Base-by-base conservation (phyloP, 2,797 vertebrate genomes). In the Micropoecilia bifurca region DNA sequence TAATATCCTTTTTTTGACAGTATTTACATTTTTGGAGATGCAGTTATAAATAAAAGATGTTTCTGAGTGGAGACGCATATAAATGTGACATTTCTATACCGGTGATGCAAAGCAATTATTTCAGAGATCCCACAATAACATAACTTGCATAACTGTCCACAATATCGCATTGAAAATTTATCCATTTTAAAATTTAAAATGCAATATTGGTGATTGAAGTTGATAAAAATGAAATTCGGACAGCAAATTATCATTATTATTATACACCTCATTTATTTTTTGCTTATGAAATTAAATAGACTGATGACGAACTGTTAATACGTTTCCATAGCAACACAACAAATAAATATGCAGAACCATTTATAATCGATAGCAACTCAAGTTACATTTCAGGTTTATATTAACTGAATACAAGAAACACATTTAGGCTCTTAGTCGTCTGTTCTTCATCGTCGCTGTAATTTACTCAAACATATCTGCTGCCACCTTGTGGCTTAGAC, bases 401-500 rank as follows among this genome's bases (percentile, higher is more conserved):
- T 69, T n/a, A 43, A 69, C 18, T 43, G 66, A 22, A 43, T 28
- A 6, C 5, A 71, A 16, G 68, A 45, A 16, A 68, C 25, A 41
- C 33, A 18, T 18, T 39, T 3, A 5, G 20, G 0, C 3, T 12
- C 63, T 25, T 7, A 4, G 36, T 4, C 20, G 18, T 68, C 36
- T 39, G n/a, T 46, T 43, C 13, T n/a, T 43, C 63, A 6, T 69
- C 18, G 13, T 63, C 33, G 14, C 36, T 45, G 68, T 28, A 3
- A 71, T 71, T 28, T 7, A 71, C 41, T 74, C 14, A 73, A 33
- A 83, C n/a, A 80, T 68, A 61, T 91, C 80, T 94, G 87, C 90
- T 89, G 88, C 91, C 93, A 90, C 80, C 93, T 84, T 63, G 88
- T 91, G 93, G 91, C 2, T 20, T 0, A 25, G 30, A 25, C 2